Base-by-base conservation (phyloP, 2,888 invertebrate species). In the Balanococcus diminutus region DNA sequence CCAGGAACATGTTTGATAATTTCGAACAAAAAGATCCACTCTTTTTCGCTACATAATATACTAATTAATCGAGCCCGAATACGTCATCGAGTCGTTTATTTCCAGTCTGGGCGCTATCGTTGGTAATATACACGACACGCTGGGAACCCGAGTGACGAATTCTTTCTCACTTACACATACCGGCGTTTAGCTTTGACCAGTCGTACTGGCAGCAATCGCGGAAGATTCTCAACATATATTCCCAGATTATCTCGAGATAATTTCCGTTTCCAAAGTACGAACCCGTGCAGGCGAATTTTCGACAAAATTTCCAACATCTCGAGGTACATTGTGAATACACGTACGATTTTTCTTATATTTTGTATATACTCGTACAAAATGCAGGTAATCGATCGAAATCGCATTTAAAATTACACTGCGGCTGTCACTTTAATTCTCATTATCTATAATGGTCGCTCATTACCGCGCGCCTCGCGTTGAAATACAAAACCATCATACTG, bases 151-250 rank as follows among this genome's bases (percentile, higher is more conserved):
- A 82, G 51, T 46, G 81, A 82, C 81, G 81, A 82, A 82, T 82
- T 82, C 81, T 82, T 82, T 82, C 81, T 82, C 81, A 82, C 81
- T 82, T 79, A 79, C 75, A 36, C 75, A 72, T 72, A 81, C 81
- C 39, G 32, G n/a, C 11, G 19, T 31, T 16, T 28, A 67, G 79
- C 19, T 46, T 42, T 82, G 81, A 46, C 81, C 81, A 82, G 39
- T 19, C 36, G 36, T 25, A 8, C 42, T 3, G 39, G n/a, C 39
- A 36, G 36, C 32, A 11, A 28, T 28, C 22, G 81, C 51, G 32
- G 81, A 82, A 51, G 81, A 82, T 82, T 82, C 81, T 46, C 81
- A 22, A 82, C 81, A 82, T 82, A 19, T 46, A 46, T 82, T 82
- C 81, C 81, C 81, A 82, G 81, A 82, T 82, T 25, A 82, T 46